Base-by-base conservation (phyloP, 23 tunicate genomes). In the Corella eumyota region DNA sequence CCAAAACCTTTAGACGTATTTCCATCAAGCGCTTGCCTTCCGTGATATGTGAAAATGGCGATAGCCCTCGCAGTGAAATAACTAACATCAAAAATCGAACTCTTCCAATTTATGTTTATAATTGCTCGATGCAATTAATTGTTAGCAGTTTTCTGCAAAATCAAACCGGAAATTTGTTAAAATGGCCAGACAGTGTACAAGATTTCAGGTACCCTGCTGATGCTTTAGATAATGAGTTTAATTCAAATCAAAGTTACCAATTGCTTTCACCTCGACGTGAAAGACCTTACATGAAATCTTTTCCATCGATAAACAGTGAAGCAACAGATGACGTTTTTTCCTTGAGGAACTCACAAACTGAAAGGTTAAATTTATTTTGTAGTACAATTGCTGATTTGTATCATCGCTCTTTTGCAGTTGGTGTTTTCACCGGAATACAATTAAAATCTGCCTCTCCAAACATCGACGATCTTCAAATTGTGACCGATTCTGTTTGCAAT, bases 71-170 rank as follows among this genome's bases (percentile, higher is more conserved):
- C 7, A 3, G 22, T 44, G 65, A 60, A 32, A 3, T 25, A 1
- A 54, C 25, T 20, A 23, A 50, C 46, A 23, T 80, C 15, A 45
- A 17, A 25, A 50, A 75, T 22, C 25, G 64, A 22, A 75, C 82
- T 2, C 36, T 84, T 23, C 61, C 78, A 7, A 73, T 84, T 17
- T 84, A 57, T 69, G 68, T 84, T 2, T 84, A 84, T 31, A 63
- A 84, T 26, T 84, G 94, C 66, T 68, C 83, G n/a, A 84, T 80
- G 68, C 13, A 66, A 20, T 50, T 61, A 56, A 25, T 84, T 28
- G 76, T 69, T 0, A 80, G 71, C 47, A 55, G 58, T 5, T 58
- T 58, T 2, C 23, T 75, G 36, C 72, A 75, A 26, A 53, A 71
- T 6, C n/a, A n/a, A n/a, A n/a, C n/a, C n/a, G n/a, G n/a, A n/a